phyloP scores from a whole-genome alignment of 2,888 invertebrate species.

The Mycogona germanica region DNA sequence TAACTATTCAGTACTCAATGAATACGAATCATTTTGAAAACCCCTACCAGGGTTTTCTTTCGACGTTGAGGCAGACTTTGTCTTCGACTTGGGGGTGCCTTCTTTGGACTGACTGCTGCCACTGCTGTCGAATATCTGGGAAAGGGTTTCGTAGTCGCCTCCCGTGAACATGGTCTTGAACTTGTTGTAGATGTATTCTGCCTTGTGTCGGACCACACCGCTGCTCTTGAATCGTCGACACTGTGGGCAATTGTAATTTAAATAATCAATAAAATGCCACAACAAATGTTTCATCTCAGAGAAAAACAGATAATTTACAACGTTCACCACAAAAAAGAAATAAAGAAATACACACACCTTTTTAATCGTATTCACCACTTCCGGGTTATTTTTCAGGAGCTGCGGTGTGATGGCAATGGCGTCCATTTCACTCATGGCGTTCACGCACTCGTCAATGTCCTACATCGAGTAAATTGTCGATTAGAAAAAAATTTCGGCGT shows the following conservation, averaged over 20 bases:
- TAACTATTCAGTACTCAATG: no score
- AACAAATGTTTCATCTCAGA: no score
- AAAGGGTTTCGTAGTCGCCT: slow-evolving; percentile 27
- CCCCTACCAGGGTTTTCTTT: no score
- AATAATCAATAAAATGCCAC: no score
- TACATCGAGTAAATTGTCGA: neutral
- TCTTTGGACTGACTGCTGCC: no score
- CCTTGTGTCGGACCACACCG: slow-evolving; percentile 32
- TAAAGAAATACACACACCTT: slow-evolving; percentile 27
- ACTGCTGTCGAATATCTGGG: slow-evolving; percentile 10
- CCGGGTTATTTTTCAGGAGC: slow-evolving; percentile 34
- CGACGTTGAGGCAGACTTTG: no score
- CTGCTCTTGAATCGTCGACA: slow-evolving; percentile 34
- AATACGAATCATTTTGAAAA: no score
- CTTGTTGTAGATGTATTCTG: slow-evolving; percentile 34
- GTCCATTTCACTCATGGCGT: slow-evolving; percentile 31
- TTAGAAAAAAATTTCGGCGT: neutral
- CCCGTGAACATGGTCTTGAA: slow-evolving; percentile 33
- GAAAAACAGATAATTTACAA: no score
- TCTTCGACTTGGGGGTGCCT: no score
- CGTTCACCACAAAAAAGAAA: neutral
- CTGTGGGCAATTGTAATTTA: slow-evolving; percentile 26
- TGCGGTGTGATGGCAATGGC: slow-evolving; percentile 29
- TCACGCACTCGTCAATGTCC: slow-evolving; percentile 17
- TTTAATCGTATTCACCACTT: slow-evolving; percentile 34